A percentile compares a stretch with the other conserved stretches of the same genome.
Conservation (phyloP, 2,113 vertebrate species). For the Rostratula benghalensis region DNA sequence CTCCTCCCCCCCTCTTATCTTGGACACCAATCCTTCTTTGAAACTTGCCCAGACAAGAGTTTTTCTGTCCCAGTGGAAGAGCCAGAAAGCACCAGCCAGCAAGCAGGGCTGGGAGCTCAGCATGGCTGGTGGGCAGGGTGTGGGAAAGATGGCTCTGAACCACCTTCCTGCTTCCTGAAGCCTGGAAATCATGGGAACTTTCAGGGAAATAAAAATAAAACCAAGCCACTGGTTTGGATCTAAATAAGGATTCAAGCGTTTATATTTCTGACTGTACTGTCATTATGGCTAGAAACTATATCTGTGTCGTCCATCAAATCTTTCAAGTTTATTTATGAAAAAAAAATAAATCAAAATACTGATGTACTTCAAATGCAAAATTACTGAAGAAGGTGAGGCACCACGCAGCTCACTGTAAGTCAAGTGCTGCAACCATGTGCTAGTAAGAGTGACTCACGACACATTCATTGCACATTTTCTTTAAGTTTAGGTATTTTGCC, state of each 20-base stretch:
- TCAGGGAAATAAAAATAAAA: neutral
- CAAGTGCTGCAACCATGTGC: constrained; percentile 2
- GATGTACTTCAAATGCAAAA: neutral
- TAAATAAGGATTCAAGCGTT: neutral
- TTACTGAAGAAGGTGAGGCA: neutral
- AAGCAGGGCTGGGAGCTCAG: neutral
- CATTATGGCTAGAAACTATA: neutral
- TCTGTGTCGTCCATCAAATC: rapidly evolving
- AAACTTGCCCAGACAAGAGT: constrained; percentile 41
- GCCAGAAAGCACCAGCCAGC: constrained; percentile 29
- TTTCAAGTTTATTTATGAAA: neutral
- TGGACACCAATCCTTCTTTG: neutral
- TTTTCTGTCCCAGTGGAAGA: constrained; percentile 28
- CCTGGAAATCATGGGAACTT: neutral
- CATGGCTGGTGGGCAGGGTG: neutral
- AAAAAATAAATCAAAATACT: neutral
- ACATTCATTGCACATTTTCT: neutral
- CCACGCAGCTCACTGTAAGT: neutral
- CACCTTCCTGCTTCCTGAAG: neutral
- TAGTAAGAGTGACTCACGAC: neutral
- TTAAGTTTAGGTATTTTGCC: neutral
- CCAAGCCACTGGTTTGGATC: neutral
- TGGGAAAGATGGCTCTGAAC: constrained; percentile 12
- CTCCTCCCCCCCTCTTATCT: too few relatives aligned
- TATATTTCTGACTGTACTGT: neutral